Evolutionary conservation across 2,797 vertebrate species (phyloP).

Genomic region (Anguilla obscura): DNA sequence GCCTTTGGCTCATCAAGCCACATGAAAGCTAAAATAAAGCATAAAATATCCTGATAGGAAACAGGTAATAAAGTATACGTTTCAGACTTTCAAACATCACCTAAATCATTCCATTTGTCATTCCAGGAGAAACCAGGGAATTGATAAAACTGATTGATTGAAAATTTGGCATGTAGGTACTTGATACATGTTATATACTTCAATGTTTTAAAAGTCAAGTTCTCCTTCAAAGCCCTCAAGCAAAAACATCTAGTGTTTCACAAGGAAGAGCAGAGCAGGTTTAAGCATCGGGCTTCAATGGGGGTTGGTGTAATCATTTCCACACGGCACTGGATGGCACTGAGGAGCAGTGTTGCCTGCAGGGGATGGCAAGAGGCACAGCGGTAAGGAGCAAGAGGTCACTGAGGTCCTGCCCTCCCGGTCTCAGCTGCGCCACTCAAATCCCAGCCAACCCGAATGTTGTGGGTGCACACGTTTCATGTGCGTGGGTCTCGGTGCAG

Average conservation of each 20-base stretch:
- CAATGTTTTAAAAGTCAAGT: neutral
- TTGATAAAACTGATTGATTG: neutral
- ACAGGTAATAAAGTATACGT: neutral
- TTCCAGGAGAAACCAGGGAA: neutral
- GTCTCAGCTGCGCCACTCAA: constrained; percentile 37
- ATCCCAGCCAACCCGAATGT: constrained; percentile 36
- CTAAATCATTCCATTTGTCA: neutral
- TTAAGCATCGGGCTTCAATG: constrained; percentile 3
- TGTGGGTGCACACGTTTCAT: too few species aligned
- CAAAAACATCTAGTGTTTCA: neutral
- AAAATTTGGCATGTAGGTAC: neutral
- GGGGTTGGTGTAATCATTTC: constrained; percentile 33
- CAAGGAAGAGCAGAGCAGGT: neutral
- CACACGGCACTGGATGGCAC: constrained; percentile 27
- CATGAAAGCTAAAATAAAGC: constrained; percentile 37
- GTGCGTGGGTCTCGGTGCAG: neutral
- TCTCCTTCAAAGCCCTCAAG: neutral
- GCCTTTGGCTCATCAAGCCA: constrained; percentile 26
- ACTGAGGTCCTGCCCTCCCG: constrained; percentile 45
- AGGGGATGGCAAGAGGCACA: constrained; percentile 40
- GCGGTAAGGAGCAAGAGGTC: constrained; percentile 39
- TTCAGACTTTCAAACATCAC: constrained; percentile 1
- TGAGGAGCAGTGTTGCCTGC: constrained; percentile 29
- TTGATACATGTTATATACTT: neutral
- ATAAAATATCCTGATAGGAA: constrained; percentile 25